Evolutionary conservation across 2,888 invertebrate genomes (phyloP), one percentile per base, ranked within the genome.

Genomic region (Parnassius orleans): DNA sequence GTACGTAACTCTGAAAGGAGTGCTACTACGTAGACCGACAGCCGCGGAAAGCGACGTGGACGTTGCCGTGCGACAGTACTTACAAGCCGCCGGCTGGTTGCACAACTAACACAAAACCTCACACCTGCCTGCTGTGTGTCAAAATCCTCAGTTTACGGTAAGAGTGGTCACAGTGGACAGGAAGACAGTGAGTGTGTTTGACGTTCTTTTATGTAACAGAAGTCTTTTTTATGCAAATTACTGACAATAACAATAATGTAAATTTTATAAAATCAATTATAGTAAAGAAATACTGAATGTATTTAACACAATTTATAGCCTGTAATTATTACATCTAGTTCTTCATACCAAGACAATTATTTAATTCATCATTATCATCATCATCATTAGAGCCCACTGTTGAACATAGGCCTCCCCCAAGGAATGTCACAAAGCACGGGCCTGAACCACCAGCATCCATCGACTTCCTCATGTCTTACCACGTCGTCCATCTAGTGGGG

Each of bases 1-100:
- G 84, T 98, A 98, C 92, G 94, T 97, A 73, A 96, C 97, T 3
- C 93, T 98, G 84, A 98, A 98, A 88, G 95, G 97, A 12, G 93
- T 97, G 72, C 93, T 98, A 67, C 93, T 98, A 63, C 94, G 95
- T 79, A 95, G 95, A 66, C 85, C 92, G 70, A 70, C 80, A 9
- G 71, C 80, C 3, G 76, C 81, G 52, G 86, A 88, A 73, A 71
- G 72, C 63, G 90, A 90, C 58, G 63, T 84, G 2, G 90, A 90
- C 74, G 68, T 76, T 59, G 76, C 87, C 54, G 78, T 92, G 47
- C 68, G 81, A 0, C 87, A 86, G 62, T 91, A 91, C 76, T 78
- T 92, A 50, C 84, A 81, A 69, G 67, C 80, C 24, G 90, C 89
- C 63, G 92, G 91, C 44, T 92, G 92, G 92, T 72, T 90, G 63